These are phyloP conservation scores for Acronicta psi DNA, from an alignment of 2,888 invertebrate species.

Conservation along the genomic window DNA sequence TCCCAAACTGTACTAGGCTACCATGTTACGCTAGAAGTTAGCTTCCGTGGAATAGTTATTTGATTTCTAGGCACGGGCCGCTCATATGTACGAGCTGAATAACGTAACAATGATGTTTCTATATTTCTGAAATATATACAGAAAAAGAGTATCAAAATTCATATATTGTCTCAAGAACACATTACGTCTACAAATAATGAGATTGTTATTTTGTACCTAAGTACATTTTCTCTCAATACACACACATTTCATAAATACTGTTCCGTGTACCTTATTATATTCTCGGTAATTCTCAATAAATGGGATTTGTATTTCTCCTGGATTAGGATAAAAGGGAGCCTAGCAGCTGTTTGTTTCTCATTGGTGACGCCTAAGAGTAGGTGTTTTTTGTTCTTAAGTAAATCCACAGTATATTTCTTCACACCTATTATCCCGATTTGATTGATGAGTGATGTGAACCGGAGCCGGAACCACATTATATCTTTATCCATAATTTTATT, in stretches of 20 bases:
- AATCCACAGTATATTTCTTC: no score
- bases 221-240: neutral
- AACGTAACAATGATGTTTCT: no score
- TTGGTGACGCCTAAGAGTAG: neutral
- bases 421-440: no score
- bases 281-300: neutral
- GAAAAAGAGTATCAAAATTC: neutral
- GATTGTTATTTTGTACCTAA: neutral
- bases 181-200: slow-evolving; percentile 1
- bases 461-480: no score
- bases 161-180: neutral
- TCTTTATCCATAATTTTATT: no score
- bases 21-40: no score
- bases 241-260: neutral
- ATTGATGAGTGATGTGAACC: no score
- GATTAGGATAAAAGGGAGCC: neutral
- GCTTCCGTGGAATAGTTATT: no score
- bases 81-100: no score
- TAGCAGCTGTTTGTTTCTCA: neutral
- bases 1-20: no score
- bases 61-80: no score
- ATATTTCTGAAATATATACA: no score
- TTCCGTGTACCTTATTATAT: neutral
- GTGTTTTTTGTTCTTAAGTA: neutral
- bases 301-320: neutral